These are phyloP conservation scores for Noctua fimbriata DNA, from an alignment of 2,888 invertebrate species.

Conservation along the genomic window DNA sequence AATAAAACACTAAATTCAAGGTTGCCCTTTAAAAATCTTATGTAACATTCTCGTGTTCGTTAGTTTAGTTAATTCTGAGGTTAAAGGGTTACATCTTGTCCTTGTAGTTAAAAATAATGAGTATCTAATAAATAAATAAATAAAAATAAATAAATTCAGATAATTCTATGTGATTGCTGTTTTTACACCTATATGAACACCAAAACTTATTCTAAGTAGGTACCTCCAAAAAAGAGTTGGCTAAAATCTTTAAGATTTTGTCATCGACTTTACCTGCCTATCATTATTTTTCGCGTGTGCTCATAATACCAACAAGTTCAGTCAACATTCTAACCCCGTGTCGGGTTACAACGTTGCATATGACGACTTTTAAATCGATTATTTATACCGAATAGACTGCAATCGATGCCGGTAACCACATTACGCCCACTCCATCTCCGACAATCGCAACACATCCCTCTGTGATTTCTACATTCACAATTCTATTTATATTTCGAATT, in stretches of 20 bases:
- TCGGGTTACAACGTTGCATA: conserved; percentile 79
- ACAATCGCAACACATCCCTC: conserved; percentile 76
- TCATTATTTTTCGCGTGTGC: conserved; percentile 78
- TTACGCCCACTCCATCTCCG: conserved; percentile 80
- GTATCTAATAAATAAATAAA: too few relatives aligned
- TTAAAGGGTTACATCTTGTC: conserved; percentile 30
- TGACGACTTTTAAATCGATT: conserved; percentile 83
- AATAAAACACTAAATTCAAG: conserved; percentile 39
- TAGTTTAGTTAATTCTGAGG: conserved; percentile 35
- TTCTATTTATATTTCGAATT: conserved; percentile 72
- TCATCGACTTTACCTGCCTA: conserved; percentile 74
- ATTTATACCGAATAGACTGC: conserved; percentile 82
- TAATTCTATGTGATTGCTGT: neutral
- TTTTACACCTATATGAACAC: neutral
- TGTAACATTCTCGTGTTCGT: conserved; percentile 20
- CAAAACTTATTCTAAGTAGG: neutral
- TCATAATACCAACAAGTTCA: conserved; percentile 78
- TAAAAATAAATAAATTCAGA: too few relatives aligned
- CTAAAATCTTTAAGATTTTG: conserved; percentile 16
- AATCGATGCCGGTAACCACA: conserved; percentile 78
- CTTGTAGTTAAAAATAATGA: conserved; percentile 35
- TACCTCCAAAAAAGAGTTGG: neutral
- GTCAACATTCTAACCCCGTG: conserved; percentile 78
- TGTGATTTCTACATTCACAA: conserved; percentile 74
- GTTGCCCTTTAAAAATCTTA: conserved; percentile 31